Conservation (phyloP, 2,888 invertebrate genomes). For the Crematogaster levior region DNA sequence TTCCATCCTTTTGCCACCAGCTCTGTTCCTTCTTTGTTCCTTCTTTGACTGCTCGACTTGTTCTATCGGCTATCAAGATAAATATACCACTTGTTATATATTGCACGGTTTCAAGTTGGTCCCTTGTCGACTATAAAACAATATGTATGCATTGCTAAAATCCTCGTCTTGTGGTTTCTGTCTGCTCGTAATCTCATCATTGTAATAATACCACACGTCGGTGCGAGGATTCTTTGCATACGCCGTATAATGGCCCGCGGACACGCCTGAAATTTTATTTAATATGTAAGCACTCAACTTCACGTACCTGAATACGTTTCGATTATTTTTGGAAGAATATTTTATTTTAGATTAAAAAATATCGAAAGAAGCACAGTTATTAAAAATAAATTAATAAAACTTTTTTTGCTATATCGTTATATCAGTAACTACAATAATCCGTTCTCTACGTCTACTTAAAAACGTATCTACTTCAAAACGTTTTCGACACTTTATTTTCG, state of each 20-base stretch:
- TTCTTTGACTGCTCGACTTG: constrained; percentile 48
- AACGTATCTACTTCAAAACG: neutral
- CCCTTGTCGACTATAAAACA: constrained; percentile 89
- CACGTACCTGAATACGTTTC: neutral
- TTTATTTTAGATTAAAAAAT: neutral
- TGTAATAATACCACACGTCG: constrained; percentile 88
- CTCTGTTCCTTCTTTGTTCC: neutral
- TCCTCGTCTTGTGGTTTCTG: constrained; percentile 88
- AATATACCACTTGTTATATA: constrained; percentile 79
- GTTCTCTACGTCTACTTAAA: neutral
- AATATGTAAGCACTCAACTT: neutral
- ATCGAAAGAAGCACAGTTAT: neutral
- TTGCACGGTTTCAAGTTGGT: constrained; percentile 83
- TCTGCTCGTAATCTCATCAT: constrained; percentile 87
- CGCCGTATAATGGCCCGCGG: constrained; percentile 89
- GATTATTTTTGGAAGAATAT: neutral
- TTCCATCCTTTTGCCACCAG: neutral
- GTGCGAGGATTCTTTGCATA: constrained; percentile 88
- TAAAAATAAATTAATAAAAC: neutral
- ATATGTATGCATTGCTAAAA: constrained; percentile 88
- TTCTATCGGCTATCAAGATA: constrained; percentile 38
- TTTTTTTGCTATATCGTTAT: neutral
- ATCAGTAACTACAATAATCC: neutral
- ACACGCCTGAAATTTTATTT: constrained; percentile 85
- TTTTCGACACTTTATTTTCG: neutral